A percentile compares a stretch with the other conserved stretches of the same genome.
These are phyloP conservation scores for Gila orcuttii DNA, from an alignment of 2,113 vertebrate genomes.

Conservation along the genomic window DNA sequence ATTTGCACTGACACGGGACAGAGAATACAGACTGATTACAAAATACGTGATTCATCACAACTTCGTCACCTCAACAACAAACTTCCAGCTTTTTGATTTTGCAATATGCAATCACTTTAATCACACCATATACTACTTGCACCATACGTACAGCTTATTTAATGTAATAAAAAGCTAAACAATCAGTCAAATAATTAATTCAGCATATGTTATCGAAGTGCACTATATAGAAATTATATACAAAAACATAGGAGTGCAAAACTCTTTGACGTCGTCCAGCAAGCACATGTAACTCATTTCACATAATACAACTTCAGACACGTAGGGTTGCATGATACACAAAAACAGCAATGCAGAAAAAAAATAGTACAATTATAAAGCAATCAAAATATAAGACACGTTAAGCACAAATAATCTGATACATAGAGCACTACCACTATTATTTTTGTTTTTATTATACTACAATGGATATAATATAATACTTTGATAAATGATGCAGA, in stretches of 20 bases:
- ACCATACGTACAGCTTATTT: neutral
- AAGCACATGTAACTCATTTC: neutral
- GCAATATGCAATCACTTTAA: neutral
- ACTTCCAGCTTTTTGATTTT: neutral
- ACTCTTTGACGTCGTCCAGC: neutral
- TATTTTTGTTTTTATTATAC: neutral
- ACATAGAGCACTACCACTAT: neutral
- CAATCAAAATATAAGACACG: neutral
- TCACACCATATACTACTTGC: neutral
- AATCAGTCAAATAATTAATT: neutral
- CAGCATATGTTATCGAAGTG: neutral
- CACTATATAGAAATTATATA: neutral
- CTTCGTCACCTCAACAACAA: neutral
- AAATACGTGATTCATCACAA: neutral
- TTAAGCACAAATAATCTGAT: neutral
- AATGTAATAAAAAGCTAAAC: neutral
- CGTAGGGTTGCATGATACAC: neutral
- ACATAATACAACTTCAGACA: neutral
- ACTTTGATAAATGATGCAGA: neutral
- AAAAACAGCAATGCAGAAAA: neutral
- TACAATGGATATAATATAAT: neutral
- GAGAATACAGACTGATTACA: neutral
- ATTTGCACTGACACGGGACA: conserved; percentile 9
- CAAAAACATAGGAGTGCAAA: neutral
- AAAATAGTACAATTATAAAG: neutral